Evolutionary conservation across 1,140 invertebrate species (phyloP).

Genomic region (Sarcophaga bullata): DNA sequence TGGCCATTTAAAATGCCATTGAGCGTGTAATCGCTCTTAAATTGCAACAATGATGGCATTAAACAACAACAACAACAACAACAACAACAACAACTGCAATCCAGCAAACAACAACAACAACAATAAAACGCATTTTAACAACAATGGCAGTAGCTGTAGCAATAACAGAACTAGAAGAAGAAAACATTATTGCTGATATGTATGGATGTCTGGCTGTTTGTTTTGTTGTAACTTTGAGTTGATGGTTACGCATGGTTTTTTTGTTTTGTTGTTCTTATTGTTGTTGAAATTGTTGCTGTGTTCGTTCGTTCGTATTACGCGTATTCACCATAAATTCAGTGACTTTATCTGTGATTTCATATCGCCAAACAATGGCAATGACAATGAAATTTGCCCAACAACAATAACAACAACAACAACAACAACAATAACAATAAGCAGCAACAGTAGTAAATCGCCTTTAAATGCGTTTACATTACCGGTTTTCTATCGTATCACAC

Average conservation of each 20-base stretch:
- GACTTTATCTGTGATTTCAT: conserved; percentile 32
- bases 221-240: not conserved
- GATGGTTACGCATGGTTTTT: not conserved
- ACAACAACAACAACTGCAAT: conserved; percentile 1
- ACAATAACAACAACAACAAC: not conserved
- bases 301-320: not conserved
- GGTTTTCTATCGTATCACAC: not conserved
- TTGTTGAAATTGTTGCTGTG: not conserved
- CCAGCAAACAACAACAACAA: not conserved
- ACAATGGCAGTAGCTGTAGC: not conserved
- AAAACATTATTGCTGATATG: not conserved
- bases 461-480: too few species aligned
- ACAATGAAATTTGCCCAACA: conserved; percentile 28
- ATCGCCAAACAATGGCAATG: conserved; percentile 17
- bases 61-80: conserved; percentile 10
- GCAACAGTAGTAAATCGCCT: not conserved
- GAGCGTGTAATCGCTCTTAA: conserved; percentile 43
- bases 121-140: too few species aligned
- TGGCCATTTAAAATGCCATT: conserved; percentile 44
- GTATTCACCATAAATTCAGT: conserved; percentile 32
- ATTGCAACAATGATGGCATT: conserved; percentile 38
- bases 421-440: conserved; percentile 2
- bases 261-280: not conserved
- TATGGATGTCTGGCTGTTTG: not conserved
- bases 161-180: not conserved